Evolutionary conservation across 30 jellyfish, hydroid and myxozoan genomes (phyloP).

Genomic region (Aurelia coerulea): DNA sequence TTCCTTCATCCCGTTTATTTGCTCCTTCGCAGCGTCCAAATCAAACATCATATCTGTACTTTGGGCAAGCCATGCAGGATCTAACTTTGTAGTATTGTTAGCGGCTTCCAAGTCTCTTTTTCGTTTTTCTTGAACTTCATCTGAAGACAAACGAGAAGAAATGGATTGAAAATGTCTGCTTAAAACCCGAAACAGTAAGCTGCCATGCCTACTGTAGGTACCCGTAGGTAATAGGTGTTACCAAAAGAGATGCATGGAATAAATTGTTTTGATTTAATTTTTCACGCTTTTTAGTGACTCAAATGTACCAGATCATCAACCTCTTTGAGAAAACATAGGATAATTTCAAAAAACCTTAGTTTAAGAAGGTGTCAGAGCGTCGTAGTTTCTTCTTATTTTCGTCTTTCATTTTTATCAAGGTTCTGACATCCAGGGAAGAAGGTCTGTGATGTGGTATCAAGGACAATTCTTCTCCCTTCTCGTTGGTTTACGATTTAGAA

Average conservation of each 20-base stretch:
- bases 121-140: background rate
- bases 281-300: background rate
- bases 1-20: background rate
- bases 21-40: constrained; percentile 36
- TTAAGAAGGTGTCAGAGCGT: too few species aligned
- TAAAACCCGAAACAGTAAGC: background rate
- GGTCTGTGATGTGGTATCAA: too few species aligned
- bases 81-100: background rate
- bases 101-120: background rate
- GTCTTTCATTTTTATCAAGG: too few species aligned
- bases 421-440: too few species aligned
- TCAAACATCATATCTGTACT: constrained; percentile 2
- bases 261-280: background rate
- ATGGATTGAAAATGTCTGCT: background rate
- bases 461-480: too few species aligned
- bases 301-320: background rate
- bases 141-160: background rate
- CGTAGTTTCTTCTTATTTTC: too few species aligned
- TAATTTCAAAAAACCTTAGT: too few species aligned
- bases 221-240: too few species aligned
- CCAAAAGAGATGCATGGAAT: too few species aligned
- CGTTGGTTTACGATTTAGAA: too few species aligned
- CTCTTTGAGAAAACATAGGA: too few species aligned
- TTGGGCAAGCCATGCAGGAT: constrained; percentile 18
- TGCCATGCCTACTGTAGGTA: too few species aligned